Evolutionary conservation across 2,797 vertebrate genomes (phyloP).

Genomic region (Danionella dracula): DNA sequence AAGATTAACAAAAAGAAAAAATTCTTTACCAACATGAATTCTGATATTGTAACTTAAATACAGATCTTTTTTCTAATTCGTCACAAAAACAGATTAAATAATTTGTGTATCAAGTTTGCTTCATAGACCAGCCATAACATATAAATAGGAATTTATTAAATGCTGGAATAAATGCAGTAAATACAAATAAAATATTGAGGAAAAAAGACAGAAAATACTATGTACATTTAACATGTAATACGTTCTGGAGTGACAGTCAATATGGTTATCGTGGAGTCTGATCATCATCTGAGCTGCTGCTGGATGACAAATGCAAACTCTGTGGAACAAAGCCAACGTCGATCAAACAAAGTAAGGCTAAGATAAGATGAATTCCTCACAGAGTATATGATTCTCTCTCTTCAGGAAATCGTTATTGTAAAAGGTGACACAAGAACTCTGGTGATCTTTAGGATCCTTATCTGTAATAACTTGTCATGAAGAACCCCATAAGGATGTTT

Average conservation of each 20-base stretch:
- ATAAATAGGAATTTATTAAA: too few species aligned
- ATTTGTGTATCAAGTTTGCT: too few species aligned
- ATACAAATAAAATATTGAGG: conserved; percentile 27
- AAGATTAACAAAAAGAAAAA: too few species aligned
- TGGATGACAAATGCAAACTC: conserved; percentile 41
- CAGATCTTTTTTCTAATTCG: too few species aligned
- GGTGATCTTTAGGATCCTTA: neutral
- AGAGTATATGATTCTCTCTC: conserved; percentile 4
- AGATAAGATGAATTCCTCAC: neutral
- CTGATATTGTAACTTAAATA: too few species aligned
- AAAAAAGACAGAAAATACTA: conserved; percentile 24
- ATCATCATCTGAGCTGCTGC: conserved; percentile 32
- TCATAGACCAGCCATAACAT: too few species aligned
- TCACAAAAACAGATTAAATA: too few species aligned
- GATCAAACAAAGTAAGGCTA: conserved; percentile 31
- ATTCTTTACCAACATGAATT: too few species aligned
- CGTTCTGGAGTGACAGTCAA: conserved; percentile 29
- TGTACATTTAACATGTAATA: conserved; percentile 26
- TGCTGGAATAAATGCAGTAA: too few species aligned
- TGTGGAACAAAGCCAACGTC: conserved; percentile 37
- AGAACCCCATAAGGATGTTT: neutral
- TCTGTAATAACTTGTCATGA: conserved; percentile 28
- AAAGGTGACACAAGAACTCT: conserved; percentile 8
- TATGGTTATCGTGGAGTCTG: conserved; percentile 35
- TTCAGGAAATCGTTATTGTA: conserved; percentile 12